These are phyloP conservation scores for Rhinoraja longicauda DNA, from an alignment of 2,797 vertebrate species.

Conservation along the genomic window DNA sequence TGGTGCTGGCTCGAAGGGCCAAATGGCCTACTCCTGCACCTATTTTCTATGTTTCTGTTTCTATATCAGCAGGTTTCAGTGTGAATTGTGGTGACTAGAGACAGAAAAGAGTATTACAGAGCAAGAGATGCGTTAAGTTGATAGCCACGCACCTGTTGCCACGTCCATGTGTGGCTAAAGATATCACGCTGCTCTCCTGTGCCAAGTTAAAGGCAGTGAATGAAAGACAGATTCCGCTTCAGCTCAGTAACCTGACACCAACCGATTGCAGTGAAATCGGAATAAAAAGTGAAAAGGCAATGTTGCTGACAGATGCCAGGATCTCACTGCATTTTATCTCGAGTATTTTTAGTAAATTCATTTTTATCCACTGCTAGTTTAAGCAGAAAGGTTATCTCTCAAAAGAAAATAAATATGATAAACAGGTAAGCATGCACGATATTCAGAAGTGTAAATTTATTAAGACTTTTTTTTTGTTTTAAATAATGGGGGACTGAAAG, in stretches of 20 bases:
- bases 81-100: constrained; percentile 49
- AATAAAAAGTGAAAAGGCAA: neutral
- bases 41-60: no score
- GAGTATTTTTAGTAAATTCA: constrained; percentile 1
- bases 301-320: neutral
- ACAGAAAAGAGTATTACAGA: constrained; percentile 47
- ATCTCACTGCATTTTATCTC: neutral
- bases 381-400: neutral
- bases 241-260: neutral
- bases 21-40: no score
- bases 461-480: neutral
- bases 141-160: constrained; percentile 51
- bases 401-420: neutral
- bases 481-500: constrained; percentile 8
- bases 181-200: constrained; percentile 2
- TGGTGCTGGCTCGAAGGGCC: no score
- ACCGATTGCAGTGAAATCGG: neutral
- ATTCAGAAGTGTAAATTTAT: neutral
- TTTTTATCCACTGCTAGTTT: neutral
- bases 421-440: neutral
- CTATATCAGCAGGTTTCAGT: constrained; percentile 43
- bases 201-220: constrained; percentile 2
- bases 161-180: constrained; percentile 43
- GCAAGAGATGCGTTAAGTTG: constrained; percentile 43
- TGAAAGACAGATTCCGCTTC: constrained; percentile 5